These are phyloP conservation scores for Upupa epops DNA, from an alignment of 2,113 vertebrate genomes.

Conservation along the genomic window DNA sequence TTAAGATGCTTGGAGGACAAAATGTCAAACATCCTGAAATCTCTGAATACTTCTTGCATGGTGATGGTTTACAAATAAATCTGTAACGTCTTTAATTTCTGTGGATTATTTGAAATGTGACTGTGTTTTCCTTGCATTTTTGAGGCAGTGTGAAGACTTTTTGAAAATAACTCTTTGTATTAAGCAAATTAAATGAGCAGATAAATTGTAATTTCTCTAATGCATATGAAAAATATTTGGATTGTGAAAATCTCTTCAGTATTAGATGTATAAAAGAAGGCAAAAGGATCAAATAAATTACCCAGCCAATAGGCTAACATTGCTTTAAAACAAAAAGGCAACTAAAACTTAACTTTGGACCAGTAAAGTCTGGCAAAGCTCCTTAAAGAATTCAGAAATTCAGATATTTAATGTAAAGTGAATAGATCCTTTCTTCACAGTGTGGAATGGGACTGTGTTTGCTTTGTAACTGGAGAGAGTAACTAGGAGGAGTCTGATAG, in stretches of 20 bases:
- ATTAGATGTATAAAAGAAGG: background rate
- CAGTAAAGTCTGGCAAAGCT: background rate
- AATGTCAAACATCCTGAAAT: background rate
- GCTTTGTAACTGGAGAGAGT: background rate
- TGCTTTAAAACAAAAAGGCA: background rate
- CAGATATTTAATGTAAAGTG: background rate
- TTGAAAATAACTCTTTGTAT: background rate
- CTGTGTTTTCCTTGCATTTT: background rate
- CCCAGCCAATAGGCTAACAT: background rate
- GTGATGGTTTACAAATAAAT: background rate
- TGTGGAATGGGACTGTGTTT: background rate
- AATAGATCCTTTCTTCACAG: background rate
- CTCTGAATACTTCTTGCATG: background rate
- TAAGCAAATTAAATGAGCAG: background rate
- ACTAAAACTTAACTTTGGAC: background rate
- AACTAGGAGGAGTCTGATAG: background rate
- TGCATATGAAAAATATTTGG: background rate
- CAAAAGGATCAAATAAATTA: background rate
- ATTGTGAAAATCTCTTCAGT: too few relatives aligned
- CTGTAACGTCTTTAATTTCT: background rate
- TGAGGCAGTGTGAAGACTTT: background rate
- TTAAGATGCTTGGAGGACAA: background rate
- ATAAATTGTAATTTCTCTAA: background rate
- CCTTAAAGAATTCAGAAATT: background rate
- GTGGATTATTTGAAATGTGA: background rate